Evolutionary conservation across 2,888 invertebrate species (phyloP), one percentile per base, ranked within the genome.

Genomic region (Agriopis aurantiaria): DNA sequence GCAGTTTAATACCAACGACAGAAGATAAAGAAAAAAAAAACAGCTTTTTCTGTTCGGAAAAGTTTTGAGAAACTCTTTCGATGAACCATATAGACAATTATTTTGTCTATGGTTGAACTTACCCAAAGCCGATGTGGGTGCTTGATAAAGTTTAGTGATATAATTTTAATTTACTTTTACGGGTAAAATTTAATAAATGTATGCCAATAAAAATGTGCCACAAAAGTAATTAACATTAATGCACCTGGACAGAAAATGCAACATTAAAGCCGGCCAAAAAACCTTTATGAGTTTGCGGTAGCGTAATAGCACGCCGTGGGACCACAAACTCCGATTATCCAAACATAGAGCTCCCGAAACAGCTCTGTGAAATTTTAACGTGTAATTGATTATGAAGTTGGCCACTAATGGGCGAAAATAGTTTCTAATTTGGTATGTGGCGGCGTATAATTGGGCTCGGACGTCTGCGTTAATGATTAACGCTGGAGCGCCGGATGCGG

Each of bases 321-420:
- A 92, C 93, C 93, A 93, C 94, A 93, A 93, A 94, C 92, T 90
- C 90, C 91, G 92, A 91, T 93, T 93, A 93, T 87, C 89, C 91
- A 90, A 90, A 91, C 91, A 89, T 85, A 85, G 87, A 86, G 88
- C 89, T 89, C 88, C 90, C 91, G 85, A 90, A 92, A 91, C 92
- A 86, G 90, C 86, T 84, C 86, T 87, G 90, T 91, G 91, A 91
- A 92, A 93, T 88, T 93, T 91, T 90, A 92, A 89, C 91, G 91
- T 90, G 86, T 92, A 94, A 92, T 93, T 93, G 93, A 93, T 93
- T 92, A 93, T 92, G 93, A 93, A 93, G 93, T 93, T 92, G 91
- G 91, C 87, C 88, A 86, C 89, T 92, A 93, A 93, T 93, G 93
- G 93, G 87, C 85, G 91, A 91, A 92, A 91, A 94, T 93, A 93